These are phyloP conservation scores for Trypoxylon attenuatum DNA, from an alignment of 2,888 invertebrate species.

Conservation along the genomic window DNA sequence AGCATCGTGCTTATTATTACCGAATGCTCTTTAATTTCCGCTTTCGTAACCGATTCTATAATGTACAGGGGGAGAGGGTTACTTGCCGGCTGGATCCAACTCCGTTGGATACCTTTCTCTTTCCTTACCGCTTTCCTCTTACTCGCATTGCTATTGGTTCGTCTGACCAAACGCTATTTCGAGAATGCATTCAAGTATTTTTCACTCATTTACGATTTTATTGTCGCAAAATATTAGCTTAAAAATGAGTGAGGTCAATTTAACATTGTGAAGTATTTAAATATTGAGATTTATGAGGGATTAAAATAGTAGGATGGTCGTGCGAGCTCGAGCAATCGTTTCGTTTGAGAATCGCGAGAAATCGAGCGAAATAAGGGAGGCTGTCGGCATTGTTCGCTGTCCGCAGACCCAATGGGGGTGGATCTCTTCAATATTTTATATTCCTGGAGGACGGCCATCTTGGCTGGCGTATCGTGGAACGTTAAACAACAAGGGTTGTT, in stretches of 20 bases:
- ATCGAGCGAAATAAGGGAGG: background rate
- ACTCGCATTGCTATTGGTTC: background rate
- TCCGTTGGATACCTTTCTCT: background rate
- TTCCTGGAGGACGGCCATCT: slow-evolving; percentile 47
- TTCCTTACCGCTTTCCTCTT: too few relatives aligned
- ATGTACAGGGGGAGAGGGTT: too few relatives aligned
- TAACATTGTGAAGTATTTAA: too few relatives aligned
- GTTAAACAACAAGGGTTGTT: slow-evolving; percentile 56
- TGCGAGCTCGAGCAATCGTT: slow-evolving; percentile 1
- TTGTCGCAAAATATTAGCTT: too few relatives aligned
- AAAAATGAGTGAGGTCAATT: too few relatives aligned
- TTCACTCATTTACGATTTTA: too few relatives aligned
- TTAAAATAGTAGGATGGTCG: background rate
- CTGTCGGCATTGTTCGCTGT: background rate
- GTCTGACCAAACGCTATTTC: too few relatives aligned
- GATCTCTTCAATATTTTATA: slow-evolving; percentile 53
- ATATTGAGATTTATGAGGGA: too few relatives aligned
- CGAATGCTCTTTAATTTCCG: slow-evolving; percentile 65
- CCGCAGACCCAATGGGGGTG: slow-evolving; percentile 20
- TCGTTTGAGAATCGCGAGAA: slow-evolving; percentile 4
- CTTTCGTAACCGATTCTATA: slow-evolving; percentile 54
- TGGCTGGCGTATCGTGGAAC: slow-evolving; percentile 33
- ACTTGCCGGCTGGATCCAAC: background rate
- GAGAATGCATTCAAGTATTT: too few relatives aligned
- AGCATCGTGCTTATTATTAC: slow-evolving; percentile 58